Base-by-base conservation (phyloP, 2,888 invertebrate genomes). In the Caenorhabditis sp. region DNA sequence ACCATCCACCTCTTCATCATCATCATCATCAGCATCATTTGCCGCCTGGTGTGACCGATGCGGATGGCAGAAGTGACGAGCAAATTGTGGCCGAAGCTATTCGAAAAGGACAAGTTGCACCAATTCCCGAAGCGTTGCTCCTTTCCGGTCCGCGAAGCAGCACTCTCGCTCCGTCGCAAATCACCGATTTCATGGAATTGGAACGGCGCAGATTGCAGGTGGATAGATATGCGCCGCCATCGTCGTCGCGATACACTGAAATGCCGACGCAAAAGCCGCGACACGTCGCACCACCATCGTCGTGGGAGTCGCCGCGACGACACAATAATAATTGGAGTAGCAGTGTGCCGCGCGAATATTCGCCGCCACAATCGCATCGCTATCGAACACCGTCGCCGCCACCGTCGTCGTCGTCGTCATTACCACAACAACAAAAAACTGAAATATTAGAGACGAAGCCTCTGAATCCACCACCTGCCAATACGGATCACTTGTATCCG, bases 71-170 rank as follows among this genome's bases (percentile, higher is more conserved):
- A 62, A 27, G 59, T 8, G 70, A 71, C 8, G 56, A 64, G 5
- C 63, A 71, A 49, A 71, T 71, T 20, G 71, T 71, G 1, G 64
- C 59, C 0, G 71, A 71, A 26, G 71, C 71, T 14, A 71, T 71
- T 21, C 63, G 67, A 12, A 59, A 63, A n/a, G 71, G 71, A 43
- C 63, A 63, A 53, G 71, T 71, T 25, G 67, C 71, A 4, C 71
- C 71, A 21, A 67, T 71, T 20, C 71, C 71, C 3, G 31, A 71
- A 49, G 71, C 59, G 52, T 63, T 71, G 43, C 58, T 71, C 0
- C 3, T 43, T 10, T 43, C 43, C 10, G 43, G 10, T 2, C 17
- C 43, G 43, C 12, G 7, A 14, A 43, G 43, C 17, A 17, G 8
- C 14, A 14, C 36, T 8, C 36, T 8, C 5, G n/a, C n/a, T n/a